Conservation (phyloP, 2,888 invertebrate species). For the Halictus quadricinctus region DNA sequence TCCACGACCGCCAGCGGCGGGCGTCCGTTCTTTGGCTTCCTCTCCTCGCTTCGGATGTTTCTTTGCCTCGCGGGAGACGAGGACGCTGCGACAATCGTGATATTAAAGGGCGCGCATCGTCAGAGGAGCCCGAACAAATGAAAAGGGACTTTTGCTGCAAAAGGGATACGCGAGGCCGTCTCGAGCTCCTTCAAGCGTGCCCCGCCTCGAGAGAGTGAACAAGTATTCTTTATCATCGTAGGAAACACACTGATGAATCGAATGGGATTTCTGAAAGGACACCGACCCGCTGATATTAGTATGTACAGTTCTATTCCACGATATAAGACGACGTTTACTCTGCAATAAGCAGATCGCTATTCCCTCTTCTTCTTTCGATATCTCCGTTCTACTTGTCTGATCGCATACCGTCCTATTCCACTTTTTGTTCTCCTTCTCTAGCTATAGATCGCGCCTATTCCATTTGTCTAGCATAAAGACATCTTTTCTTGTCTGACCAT, state of each 20-base stretch:
- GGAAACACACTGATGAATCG: background rate
- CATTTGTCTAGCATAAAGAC: background rate
- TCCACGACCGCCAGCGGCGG: constrained; percentile 10
- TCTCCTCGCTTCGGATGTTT: background rate
- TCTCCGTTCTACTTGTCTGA: background rate
- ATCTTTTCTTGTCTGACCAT: background rate
- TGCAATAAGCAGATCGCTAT: no score
- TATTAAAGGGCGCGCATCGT: constrained; percentile 39
- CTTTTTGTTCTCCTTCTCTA: background rate
- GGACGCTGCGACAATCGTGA: constrained; percentile 39
- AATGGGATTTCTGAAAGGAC: background rate
- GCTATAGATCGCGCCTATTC: background rate
- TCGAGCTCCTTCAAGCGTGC: background rate
- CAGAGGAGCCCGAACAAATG: constrained; percentile 20
- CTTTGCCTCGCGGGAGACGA: constrained; percentile 9
- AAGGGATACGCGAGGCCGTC: constrained; percentile 5
- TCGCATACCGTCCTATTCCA: background rate
- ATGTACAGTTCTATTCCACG: background rate
- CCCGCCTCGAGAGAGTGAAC: background rate
- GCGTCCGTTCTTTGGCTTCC: constrained; percentile 21
- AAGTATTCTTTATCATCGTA: background rate
- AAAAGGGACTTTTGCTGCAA: constrained; percentile 13
- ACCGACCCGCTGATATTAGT: constrained; percentile 14
- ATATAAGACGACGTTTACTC: no score
- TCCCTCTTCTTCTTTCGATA: background rate